phyloP scores from a whole-genome alignment of 2,888 invertebrate species.

The Nymphalis polychloros region DNA sequence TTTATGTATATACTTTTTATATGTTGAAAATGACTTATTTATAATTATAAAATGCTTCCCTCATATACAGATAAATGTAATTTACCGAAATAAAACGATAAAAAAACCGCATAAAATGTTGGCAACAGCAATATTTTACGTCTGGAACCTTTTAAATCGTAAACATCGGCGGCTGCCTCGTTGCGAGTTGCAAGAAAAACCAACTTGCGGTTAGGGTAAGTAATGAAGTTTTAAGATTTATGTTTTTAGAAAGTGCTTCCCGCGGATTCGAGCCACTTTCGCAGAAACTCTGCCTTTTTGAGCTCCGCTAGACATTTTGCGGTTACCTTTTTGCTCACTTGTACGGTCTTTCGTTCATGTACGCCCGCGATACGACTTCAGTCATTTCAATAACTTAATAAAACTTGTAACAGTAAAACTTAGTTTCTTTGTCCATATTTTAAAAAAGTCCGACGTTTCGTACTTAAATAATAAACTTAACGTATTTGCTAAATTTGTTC shows the following conservation, averaged over 20 bases:
- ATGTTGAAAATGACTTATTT: neutral
- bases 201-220: conserved; percentile 58
- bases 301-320: conserved; percentile 37
- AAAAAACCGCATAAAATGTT: conserved; percentile 54
- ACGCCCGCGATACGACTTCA: conserved; percentile 2
- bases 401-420: neutral
- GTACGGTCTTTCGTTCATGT: conserved; percentile 11
- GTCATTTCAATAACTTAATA: conserved; percentile 1
- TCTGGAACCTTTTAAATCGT: conserved; percentile 77
- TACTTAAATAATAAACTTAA: too few species aligned
- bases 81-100: conserved; percentile 53
- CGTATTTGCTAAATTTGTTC: too few species aligned
- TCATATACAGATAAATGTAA: conserved; percentile 42
- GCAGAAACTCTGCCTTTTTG: conserved; percentile 39
- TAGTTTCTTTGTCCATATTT: neutral
- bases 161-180: conserved; percentile 65
- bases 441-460: too few species aligned
- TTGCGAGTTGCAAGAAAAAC: conserved; percentile 57
- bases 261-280: conserved; percentile 41
- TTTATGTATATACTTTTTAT: too few species aligned
- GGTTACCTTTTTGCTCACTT: conserved; percentile 29
- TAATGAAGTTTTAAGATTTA: conserved; percentile 74
- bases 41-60: neutral
- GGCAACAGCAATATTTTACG: conserved; percentile 73
- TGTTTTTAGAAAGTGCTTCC: conserved; percentile 56